Evolutionary conservation across 2,113 vertebrate species (phyloP).

Genomic region (Albula glossodonta): DNA sequence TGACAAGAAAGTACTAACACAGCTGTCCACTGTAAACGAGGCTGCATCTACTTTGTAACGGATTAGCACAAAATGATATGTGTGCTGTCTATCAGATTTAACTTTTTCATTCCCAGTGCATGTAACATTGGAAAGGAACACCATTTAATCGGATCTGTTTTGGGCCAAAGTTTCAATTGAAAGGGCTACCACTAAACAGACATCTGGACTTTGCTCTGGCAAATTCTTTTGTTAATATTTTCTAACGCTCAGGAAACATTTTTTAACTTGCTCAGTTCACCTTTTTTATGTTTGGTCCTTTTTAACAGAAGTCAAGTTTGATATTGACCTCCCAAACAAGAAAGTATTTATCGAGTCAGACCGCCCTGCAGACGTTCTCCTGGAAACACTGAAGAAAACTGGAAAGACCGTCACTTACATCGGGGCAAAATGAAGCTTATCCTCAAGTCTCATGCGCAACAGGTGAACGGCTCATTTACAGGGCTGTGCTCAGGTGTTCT

Average conservation of each 20-base stretch:
- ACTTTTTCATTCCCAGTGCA: no score
- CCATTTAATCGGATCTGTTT: no score
- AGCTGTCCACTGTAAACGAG: no score
- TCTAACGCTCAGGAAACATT: not conserved
- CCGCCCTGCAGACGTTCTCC: slow-evolving; percentile 72
- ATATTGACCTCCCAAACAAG: slow-evolving; percentile 90
- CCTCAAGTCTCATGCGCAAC: not conserved
- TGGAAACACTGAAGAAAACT: slow-evolving; percentile 86
- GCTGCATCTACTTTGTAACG: no score
- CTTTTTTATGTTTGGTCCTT: not conserved
- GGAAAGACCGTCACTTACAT: slow-evolving; percentile 85
- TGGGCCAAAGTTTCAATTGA: no score
- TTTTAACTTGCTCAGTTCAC: not conserved
- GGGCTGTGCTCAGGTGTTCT: not conserved
- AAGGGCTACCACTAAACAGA: no score
- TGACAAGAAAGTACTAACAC: no score
- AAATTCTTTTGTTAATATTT: not conserved
- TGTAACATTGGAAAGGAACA: no score
- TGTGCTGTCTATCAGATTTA: no score
- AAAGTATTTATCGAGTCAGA: slow-evolving; percentile 87
- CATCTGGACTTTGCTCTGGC: no score
- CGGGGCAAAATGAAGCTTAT: slow-evolving; percentile 66
- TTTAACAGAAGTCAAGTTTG: slow-evolving; percentile 81
- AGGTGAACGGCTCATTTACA: not conserved
- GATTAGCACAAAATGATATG: no score